A percentile compares a stretch with the other conserved stretches of the same genome.
Evolutionary conservation across 2,888 invertebrate species (phyloP).

Genomic region (Sussaba pulchella): DNA sequence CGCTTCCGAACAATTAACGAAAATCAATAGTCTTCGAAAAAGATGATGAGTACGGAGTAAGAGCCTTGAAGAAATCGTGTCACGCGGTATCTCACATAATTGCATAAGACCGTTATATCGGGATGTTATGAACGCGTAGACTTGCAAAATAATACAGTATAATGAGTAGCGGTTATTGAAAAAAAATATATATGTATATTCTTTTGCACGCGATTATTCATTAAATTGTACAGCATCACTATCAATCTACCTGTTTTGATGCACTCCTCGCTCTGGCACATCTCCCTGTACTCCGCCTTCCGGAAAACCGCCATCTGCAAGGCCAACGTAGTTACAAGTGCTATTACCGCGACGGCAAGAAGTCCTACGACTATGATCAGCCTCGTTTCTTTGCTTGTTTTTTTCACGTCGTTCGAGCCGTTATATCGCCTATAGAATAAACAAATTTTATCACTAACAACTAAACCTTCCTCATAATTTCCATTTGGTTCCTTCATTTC

Average conservation of each 20-base stretch:
- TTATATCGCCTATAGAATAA: conserved; percentile 72
- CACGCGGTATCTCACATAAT: conserved; percentile 6
- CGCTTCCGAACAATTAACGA: neutral
- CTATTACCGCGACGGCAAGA: conserved; percentile 80
- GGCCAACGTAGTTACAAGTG: conserved; percentile 79
- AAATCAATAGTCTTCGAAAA: neutral
- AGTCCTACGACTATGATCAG: conserved; percentile 80
- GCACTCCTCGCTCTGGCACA: conserved; percentile 87
- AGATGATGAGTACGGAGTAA: neutral
- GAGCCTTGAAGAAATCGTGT: conserved; percentile 20
- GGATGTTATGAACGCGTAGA: conserved; percentile 1
- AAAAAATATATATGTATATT: conserved; percentile 20
- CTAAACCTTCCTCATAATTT: no score
- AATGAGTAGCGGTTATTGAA: neutral
- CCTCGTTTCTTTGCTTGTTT: conserved; percentile 76
- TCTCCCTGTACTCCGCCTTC: conserved; percentile 79
- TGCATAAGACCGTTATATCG: conserved; percentile 22
- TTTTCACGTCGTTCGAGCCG: conserved; percentile 76
- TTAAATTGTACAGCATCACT: conserved; percentile 12
- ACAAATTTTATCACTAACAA: neutral
- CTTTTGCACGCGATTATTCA: conserved; percentile 31
- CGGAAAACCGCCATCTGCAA: conserved; percentile 79
- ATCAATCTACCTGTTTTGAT: conserved; percentile 86
- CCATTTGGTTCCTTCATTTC: no score
- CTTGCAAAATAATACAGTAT: neutral